These are phyloP conservation scores for Athene cunicularia DNA, from an alignment of 2,113 vertebrate genomes.

Conservation along the genomic window DNA sequence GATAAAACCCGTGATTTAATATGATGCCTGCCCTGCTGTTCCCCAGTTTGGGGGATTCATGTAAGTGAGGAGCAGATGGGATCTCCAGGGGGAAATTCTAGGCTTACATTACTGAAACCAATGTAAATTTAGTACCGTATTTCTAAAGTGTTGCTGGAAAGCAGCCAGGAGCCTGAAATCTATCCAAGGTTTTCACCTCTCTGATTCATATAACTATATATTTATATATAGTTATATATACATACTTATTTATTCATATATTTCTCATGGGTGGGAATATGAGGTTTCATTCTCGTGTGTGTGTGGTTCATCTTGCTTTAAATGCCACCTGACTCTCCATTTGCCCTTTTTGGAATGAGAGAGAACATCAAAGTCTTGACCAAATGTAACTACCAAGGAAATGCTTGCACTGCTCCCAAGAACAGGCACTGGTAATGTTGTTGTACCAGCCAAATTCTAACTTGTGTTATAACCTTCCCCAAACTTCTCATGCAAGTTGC, in stretches of 20 bases:
- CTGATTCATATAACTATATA: background rate
- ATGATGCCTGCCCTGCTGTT: constrained; percentile 48
- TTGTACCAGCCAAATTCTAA: background rate
- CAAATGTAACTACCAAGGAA: background rate
- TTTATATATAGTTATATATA: background rate
- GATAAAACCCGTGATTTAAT: constrained; percentile 68
- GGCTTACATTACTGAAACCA: constrained; percentile 42
- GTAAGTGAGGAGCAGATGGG: constrained; percentile 63
- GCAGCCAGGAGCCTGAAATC: constrained; percentile 9
- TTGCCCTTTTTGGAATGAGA: background rate
- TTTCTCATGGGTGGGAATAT: background rate
- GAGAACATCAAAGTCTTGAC: background rate
- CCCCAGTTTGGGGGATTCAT: constrained; percentile 61
- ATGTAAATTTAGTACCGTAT: constrained; percentile 56
- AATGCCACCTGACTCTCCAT: background rate
- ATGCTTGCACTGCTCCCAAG: background rate
- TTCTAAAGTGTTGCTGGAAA: constrained; percentile 47
- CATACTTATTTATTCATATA: background rate
- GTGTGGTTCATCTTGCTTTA: background rate
- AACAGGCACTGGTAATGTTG: background rate
- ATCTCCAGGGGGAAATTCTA: constrained; percentile 55
- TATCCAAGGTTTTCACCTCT: constrained; percentile 63
- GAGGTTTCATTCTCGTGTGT: background rate
- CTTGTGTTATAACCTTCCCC: background rate
- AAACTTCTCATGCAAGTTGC: background rate